Evolutionary conservation across 1,140 invertebrate genomes (phyloP).

Genomic region (Brachionus paranguensis): DNA sequence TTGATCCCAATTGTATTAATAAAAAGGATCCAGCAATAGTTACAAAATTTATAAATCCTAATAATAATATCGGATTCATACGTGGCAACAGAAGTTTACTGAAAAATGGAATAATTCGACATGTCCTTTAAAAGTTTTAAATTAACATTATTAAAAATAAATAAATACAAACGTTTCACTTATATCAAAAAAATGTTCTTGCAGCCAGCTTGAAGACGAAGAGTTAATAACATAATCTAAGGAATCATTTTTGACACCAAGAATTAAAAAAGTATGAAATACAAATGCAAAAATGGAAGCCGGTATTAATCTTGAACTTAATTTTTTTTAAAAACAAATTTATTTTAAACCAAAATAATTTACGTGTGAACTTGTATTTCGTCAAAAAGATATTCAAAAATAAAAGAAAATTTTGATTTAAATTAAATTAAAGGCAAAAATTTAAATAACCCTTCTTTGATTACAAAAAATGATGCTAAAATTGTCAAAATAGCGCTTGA

Average conservation of each 20-base stretch:
- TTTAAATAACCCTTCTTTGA: constrained; percentile 53
- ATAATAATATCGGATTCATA: constrained; percentile 58
- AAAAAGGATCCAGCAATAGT: constrained; percentile 56
- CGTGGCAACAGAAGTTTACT: constrained; percentile 57
- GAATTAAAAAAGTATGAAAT: constrained; percentile 58
- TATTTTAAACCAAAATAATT: neutral
- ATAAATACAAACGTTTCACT: constrained; percentile 54
- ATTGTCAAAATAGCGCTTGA: constrained; percentile 57
- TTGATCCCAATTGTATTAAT: constrained; percentile 42
- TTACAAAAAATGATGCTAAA: constrained; percentile 57
- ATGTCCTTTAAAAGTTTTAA: constrained; percentile 50
- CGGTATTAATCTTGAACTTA: constrained; percentile 56
- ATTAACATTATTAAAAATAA: neutral
- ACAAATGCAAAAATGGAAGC: constrained; percentile 57
- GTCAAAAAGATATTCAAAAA: constrained; percentile 9
- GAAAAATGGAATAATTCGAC: constrained; percentile 56
- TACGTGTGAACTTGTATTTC: constrained; percentile 41
- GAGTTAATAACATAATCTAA: constrained; percentile 58
- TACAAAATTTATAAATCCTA: constrained; percentile 55
- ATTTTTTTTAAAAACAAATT: constrained; percentile 19
- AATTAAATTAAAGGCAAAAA: no score
- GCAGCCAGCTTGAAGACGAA: constrained; percentile 59
- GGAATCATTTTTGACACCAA: constrained; percentile 58
- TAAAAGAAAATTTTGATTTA: neutral
- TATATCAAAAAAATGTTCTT: constrained; percentile 59